Conservation (phyloP, 2,113 vertebrate genomes). For the Siniperca knerii region DNA sequence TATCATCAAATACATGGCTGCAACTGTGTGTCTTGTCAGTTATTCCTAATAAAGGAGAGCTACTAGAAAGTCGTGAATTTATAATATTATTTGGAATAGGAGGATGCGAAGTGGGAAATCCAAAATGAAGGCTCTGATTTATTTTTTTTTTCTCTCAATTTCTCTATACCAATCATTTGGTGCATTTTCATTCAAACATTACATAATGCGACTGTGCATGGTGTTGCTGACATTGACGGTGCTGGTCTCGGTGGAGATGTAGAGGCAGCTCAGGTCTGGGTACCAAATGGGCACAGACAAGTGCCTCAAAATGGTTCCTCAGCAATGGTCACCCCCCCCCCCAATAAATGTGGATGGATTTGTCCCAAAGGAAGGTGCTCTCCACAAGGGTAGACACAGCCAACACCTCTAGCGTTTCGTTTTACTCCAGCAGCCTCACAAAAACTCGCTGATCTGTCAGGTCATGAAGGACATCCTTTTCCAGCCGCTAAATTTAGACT, state of each 20-base stretch:
- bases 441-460: slow-evolving; percentile 25
- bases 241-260: slow-evolving; percentile 16
- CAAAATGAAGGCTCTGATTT: not conserved
- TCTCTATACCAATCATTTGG: slow-evolving; percentile 14
- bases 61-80: not conserved
- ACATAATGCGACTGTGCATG: slow-evolving; percentile 21
- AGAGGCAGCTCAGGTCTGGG: slow-evolving; percentile 27
- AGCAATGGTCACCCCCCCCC: not conserved
- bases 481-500: slow-evolving; percentile 15
- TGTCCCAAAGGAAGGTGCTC: slow-evolving; percentile 15
- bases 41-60: not conserved
- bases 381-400: not conserved
- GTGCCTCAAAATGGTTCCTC: slow-evolving; percentile 77
- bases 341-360: slow-evolving; percentile 4
- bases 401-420: not conserved
- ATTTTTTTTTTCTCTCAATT: not conserved
- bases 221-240: slow-evolving; percentile 11
- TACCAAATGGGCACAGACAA: slow-evolving; percentile 49
- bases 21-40: not conserved
- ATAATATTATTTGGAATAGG: not conserved
- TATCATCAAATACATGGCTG: not conserved
- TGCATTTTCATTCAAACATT: slow-evolving; percentile 44
- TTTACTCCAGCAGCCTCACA: slow-evolving; percentile 2
- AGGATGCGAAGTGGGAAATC: not conserved
- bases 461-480: slow-evolving; percentile 57